Base-by-base conservation (phyloP, 2,113 vertebrate species). In the Coracopsis vasa region DNA sequence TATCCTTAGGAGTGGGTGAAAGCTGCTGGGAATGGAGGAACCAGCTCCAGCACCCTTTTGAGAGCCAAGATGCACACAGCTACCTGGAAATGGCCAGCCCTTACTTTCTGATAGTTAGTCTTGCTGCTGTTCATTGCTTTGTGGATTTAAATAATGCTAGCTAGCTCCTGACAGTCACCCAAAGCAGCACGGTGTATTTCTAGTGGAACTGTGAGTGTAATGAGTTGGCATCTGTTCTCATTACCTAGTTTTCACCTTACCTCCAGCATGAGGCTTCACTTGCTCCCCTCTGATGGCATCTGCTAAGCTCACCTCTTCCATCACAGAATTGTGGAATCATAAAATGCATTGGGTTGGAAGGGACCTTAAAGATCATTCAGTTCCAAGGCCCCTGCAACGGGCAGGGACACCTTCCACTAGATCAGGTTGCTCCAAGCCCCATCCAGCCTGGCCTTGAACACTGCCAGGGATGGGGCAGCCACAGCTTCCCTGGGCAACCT, bases 141-240 rank as follows among this genome's bases (percentile, higher is more conserved):
- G 23, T 11, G n/a, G 35, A 50, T 25, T 65, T 21, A 13, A 27
- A 48, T 62, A 39, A 47, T 3, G 7, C 14, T 31, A 44, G 15
- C 8, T 35, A 67, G 45, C 25, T 86, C 70, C 50, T 9, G 6
- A 53, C 48, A 42, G 56, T 14, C 48, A 56, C 19, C 37, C 29
- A 41, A 39, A 51, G 41, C 74, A 86, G 16, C 20, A 31, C 2
- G 16, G 29, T 25, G 4, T 16, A 48, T 72, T 51, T 51, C 64
- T 3, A n/a, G 51, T 7, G 58, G 37, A 89, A 53, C 5, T 13
- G 23, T 28, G 41, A 53, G 31, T 0, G 0, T 61, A 50, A 27
- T 6, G 28, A 71, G 21, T 4, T 54, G 66, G 54, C 27, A 64
- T 8, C 15, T 48, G 7, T 29, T 93, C 65, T 85, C 6, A 3